Conservation (phyloP, 2,797 vertebrate species). For the Lates japonicus region DNA sequence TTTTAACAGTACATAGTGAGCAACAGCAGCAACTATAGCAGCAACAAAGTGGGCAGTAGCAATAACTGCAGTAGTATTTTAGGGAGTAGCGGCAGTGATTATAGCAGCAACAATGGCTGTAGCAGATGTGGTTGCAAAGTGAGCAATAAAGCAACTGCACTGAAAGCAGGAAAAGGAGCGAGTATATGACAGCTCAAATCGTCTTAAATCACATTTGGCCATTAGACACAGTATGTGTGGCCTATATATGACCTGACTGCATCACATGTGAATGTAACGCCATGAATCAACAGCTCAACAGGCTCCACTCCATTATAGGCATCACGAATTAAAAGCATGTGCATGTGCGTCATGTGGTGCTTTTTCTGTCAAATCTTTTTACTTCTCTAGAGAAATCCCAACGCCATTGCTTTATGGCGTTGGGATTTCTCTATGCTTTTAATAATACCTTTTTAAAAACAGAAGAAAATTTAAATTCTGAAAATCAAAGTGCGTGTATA, state of each 20-base stretch:
- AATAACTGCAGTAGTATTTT: not conserved
- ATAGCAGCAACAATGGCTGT: not conserved
- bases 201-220: not conserved
- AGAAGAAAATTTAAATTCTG: not conserved
- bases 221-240: no score
- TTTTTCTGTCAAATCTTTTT: not conserved
- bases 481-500: not conserved
- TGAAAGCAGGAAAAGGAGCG: not conserved
- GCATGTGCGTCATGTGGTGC: not conserved
- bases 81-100: not conserved
- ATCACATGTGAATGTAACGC: not conserved
- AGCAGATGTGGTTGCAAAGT: not conserved
- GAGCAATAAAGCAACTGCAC: not conserved
- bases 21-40: constrained; percentile 5
- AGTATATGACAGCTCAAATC: not conserved
- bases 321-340: not conserved
- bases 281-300: not conserved
- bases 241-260: not conserved
- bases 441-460: not conserved
- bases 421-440: no score
- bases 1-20: not conserved
- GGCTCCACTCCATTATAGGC: not conserved
- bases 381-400: not conserved
- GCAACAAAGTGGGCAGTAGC: constrained; percentile 1
- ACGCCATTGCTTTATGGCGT: not conserved